These are phyloP conservation scores for Dasysyrphus tricinctus DNA, from an alignment of 2,888 invertebrate genomes.

Conservation along the genomic window DNA sequence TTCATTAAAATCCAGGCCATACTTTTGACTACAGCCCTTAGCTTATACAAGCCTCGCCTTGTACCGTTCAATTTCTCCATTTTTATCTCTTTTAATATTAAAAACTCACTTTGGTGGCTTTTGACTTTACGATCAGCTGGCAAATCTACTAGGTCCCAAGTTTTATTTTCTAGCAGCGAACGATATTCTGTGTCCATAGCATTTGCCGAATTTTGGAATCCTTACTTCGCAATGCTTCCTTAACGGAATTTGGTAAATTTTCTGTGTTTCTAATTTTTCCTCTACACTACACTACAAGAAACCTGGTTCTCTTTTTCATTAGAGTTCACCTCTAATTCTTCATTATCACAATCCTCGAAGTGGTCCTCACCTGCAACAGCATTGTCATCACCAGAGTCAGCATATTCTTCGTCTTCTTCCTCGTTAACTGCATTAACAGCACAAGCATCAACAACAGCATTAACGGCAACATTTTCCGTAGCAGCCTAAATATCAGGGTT, in stretches of 20 bases:
- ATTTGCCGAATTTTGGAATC: conserved; percentile 12
- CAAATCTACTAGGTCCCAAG: conserved; percentile 11
- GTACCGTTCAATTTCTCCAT: conserved; percentile 69
- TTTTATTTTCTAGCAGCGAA: conserved; percentile 19
- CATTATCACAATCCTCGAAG: neutral
- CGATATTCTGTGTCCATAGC: conserved; percentile 36
- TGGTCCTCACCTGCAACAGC: conserved; percentile 1
- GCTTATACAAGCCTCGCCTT: conserved; percentile 77
- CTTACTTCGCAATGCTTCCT: conserved; percentile 27
- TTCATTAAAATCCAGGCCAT: too few relatives aligned
- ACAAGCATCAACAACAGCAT: too few relatives aligned
- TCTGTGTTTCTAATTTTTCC: conserved; percentile 5
- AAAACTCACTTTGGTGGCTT: too few relatives aligned
- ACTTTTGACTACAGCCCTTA: too few relatives aligned
- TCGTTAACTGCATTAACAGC: neutral
- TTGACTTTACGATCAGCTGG: neutral
- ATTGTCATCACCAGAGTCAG: conserved; percentile 16
- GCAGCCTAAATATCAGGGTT: too few relatives aligned
- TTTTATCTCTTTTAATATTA: conserved; percentile 39
- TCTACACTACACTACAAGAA: conserved; percentile 14
- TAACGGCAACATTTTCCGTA: too few relatives aligned
- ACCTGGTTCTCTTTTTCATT: conserved; percentile 13
- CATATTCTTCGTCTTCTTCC: neutral
- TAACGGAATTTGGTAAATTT: conserved; percentile 9
- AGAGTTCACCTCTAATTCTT: neutral